Percentiles rank a stretch among this genome's conserved stretches.
Conservation (phyloP, 1,140 invertebrate genomes). For the Aphaenogaster floridana region DNA sequence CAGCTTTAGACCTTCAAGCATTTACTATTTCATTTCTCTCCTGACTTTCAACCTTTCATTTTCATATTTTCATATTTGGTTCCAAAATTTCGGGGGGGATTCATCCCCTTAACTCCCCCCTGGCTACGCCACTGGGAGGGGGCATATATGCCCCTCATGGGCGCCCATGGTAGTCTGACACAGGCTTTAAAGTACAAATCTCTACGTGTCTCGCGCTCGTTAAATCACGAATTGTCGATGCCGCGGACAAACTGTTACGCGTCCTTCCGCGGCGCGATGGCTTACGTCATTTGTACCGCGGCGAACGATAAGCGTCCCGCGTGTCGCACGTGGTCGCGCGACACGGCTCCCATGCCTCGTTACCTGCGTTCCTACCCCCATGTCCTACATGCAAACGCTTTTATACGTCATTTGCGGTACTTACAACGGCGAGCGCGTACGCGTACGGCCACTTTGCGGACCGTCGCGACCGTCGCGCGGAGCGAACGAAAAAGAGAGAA, state of each 20-base stretch:
- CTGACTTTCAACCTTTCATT: no score
- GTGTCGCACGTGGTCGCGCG: not conserved
- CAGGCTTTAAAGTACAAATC: no score
- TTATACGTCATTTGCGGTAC: slow-evolving; percentile 61
- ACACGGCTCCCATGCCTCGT: slow-evolving; percentile 24
- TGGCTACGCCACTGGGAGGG: no score
- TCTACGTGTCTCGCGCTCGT: not conserved
- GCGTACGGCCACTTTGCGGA: slow-evolving; percentile 16
- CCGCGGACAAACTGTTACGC: not conserved
- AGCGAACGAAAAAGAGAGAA: slow-evolving; percentile 39
- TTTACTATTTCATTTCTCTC: no score
- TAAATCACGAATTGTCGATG: slow-evolving; percentile 21
- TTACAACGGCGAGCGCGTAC: slow-evolving; percentile 24
- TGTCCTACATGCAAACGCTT: slow-evolving; percentile 56
- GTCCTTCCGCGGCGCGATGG: not conserved
- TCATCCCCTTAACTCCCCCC: no score
- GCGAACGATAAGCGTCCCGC: slow-evolving; percentile 32
- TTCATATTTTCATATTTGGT: no score
- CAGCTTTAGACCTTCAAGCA: no score
- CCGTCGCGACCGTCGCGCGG: not conserved
- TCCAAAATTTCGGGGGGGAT: no score
- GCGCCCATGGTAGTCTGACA: no score
- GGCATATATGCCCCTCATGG: no score
- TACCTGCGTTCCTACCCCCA: slow-evolving; percentile 42
- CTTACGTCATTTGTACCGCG: slow-evolving; percentile 24